phyloP scores from a whole-genome alignment of 2,113 vertebrate species.

The Triplophysa siluroides region DNA sequence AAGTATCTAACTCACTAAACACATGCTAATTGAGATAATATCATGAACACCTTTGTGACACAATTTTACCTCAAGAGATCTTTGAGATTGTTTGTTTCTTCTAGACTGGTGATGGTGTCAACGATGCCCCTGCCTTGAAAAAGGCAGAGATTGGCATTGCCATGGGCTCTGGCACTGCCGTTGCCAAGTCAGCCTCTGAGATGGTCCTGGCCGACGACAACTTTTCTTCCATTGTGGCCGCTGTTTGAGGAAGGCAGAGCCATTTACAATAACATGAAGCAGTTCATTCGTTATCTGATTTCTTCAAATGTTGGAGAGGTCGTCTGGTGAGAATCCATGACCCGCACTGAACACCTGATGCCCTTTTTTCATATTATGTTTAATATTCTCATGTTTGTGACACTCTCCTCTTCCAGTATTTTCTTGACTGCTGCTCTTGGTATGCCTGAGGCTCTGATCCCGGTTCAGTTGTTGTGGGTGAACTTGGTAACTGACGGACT shows the following conservation, averaged over 20 bases:
- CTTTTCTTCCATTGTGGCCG: slow-evolving; percentile 79
- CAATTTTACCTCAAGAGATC: not conserved
- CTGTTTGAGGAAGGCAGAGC: slow-evolving; percentile 77
- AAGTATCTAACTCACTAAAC: not conserved
- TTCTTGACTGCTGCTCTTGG: slow-evolving; percentile 92
- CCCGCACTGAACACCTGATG: not conserved
- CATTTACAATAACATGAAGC: slow-evolving; percentile 98
- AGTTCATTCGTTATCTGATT: slow-evolving; percentile 96
- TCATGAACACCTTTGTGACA: not conserved
- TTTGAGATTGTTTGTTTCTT: not conserved
- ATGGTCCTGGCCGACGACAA: slow-evolving; percentile 80
- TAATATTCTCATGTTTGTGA: not conserved
- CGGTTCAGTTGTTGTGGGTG: slow-evolving; percentile 90
- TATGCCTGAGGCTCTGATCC: slow-evolving; percentile 90
- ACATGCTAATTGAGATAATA: not conserved
- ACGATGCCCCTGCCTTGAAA: slow-evolving; percentile 81
- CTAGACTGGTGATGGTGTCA: slow-evolving; percentile 80
- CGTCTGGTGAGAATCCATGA: slow-evolving; percentile 80
- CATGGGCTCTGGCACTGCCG: slow-evolving; percentile 82
- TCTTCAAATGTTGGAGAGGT: slow-evolving; percentile 95
- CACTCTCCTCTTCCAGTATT: slow-evolving; percentile 72
- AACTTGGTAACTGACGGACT: slow-evolving; percentile 92
- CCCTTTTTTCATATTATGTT: not conserved
- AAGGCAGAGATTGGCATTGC: slow-evolving; percentile 94
- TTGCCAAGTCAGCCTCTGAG: slow-evolving; percentile 81